phyloP scores from a whole-genome alignment of 2,113 vertebrate genomes.

The Talpa occidentalis region DNA sequence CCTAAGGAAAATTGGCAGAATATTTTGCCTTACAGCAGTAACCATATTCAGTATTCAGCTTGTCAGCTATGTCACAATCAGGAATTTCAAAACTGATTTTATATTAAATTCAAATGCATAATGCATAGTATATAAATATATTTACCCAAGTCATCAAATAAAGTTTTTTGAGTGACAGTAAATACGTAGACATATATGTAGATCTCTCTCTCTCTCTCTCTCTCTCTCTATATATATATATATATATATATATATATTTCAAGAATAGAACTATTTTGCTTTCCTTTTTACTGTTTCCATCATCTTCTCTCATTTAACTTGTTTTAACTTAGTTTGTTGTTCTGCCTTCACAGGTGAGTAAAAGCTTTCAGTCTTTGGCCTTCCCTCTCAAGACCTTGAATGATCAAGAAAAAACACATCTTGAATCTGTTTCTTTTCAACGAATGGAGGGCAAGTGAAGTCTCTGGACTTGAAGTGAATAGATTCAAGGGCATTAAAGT shows the following conservation, averaged over 20 bases:
- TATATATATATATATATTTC: background rate
- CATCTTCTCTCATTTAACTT: background rate
- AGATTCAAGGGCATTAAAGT: background rate
- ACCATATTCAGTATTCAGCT: slow-evolving; percentile 47
- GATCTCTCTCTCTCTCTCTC: background rate
- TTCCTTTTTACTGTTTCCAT: slow-evolving; percentile 36
- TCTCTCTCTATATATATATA: background rate
- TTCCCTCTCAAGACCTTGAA: background rate
- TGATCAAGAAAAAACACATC: background rate
- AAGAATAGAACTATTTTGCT: background rate
- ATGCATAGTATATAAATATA: slow-evolving; percentile 59
- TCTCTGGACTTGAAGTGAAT: background rate
- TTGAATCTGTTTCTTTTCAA: background rate
- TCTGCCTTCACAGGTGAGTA: background rate
- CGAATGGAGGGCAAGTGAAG: background rate
- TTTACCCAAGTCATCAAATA: slow-evolving; percentile 57
- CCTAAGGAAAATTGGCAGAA: background rate
- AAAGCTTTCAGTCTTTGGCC: background rate
- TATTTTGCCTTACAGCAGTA: background rate
- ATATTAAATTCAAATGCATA: slow-evolving; percentile 63
- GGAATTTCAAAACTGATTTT: slow-evolving; percentile 65
- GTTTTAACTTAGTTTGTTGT: background rate
- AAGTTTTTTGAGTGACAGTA: slow-evolving; percentile 51
- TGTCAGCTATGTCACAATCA: background rate
- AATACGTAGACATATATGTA: background rate